A percentile compares a stretch with the other conserved stretches of the same genome.
Conservation (phyloP, 2,888 invertebrate genomes). For the Parnassius mnemosyne region DNA sequence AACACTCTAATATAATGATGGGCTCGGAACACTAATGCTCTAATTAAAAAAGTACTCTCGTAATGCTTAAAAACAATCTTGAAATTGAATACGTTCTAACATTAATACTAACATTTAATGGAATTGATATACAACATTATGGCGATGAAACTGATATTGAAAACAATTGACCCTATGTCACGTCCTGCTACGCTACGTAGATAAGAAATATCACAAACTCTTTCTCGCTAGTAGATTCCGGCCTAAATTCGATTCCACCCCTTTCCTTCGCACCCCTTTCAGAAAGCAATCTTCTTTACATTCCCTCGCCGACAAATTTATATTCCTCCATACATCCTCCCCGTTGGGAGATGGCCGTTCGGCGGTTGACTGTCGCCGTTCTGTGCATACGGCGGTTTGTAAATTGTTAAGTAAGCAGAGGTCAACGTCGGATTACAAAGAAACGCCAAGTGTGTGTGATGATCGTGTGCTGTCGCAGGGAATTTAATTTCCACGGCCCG, state of each 20-base stretch:
- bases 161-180: constrained; percentile 62
- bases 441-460: constrained; percentile 57
- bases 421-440: constrained; percentile 54
- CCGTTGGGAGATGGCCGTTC: constrained; percentile 47
- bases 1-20: constrained; percentile 80
- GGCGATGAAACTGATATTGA: constrained; percentile 47
- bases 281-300: constrained; percentile 78
- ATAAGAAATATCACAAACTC: constrained; percentile 71
- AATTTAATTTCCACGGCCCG: constrained; percentile 77
- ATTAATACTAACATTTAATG: constrained; percentile 5
- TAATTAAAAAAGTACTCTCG: constrained; percentile 78
- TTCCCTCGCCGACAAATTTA: constrained; percentile 78
- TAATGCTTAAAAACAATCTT: constrained; percentile 33
- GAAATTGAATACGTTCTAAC: constrained; percentile 12
- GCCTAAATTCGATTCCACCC: constrained; percentile 78
- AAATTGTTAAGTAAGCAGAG: constrained; percentile 62
- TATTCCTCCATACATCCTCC: constrained; percentile 71
- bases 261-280: constrained; percentile 66
- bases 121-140: constrained; percentile 33
- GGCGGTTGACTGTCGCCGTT: constrained; percentile 34
- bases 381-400: constrained; percentile 35
- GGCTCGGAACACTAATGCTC: constrained; percentile 79
- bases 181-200: constrained; percentile 50
- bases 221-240: constrained; percentile 63
- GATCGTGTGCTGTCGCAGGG: constrained; percentile 59